Evolutionary conservation across 2,113 vertebrate genomes (phyloP).

Genomic region (Saimiri boliviensis): DNA sequence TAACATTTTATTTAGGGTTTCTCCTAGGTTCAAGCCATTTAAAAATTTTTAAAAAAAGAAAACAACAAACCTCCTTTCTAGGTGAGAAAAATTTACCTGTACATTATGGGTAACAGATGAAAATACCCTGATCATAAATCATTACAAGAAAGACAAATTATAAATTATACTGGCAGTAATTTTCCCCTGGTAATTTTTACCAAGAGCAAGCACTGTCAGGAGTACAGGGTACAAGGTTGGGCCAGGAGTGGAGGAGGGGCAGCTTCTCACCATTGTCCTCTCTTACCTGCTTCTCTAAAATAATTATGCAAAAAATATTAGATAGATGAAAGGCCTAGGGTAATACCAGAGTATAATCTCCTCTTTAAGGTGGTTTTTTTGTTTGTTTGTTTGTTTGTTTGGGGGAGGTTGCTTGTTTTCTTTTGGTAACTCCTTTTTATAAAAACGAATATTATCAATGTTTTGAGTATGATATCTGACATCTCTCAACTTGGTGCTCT

Average conservation of each 20-base stretch:
- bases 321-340: conserved; percentile 40
- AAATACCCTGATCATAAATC: background rate
- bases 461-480: background rate
- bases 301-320: conserved; percentile 69
- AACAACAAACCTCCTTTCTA: background rate
- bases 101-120: background rate
- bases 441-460: background rate
- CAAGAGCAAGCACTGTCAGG: conserved; percentile 7
- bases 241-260: background rate
- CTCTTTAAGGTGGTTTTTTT: conserved; percentile 66
- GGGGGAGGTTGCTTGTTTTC: background rate
- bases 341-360: conserved; percentile 70
- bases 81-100: background rate
- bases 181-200: conserved; percentile 21
- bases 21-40: background rate
- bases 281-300: conserved; percentile 57
- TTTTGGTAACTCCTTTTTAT: background rate
- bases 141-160: background rate
- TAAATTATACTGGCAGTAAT: conserved; percentile 49
- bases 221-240: conserved; percentile 33
- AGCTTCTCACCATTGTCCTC: conserved; percentile 48
- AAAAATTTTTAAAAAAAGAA: background rate
- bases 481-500: background rate
- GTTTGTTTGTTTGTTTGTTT: background rate
- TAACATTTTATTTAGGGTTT: background rate